Evolutionary conservation across 2,113 vertebrate genomes (phyloP).

Genomic region (Petromus typicus): DNA sequence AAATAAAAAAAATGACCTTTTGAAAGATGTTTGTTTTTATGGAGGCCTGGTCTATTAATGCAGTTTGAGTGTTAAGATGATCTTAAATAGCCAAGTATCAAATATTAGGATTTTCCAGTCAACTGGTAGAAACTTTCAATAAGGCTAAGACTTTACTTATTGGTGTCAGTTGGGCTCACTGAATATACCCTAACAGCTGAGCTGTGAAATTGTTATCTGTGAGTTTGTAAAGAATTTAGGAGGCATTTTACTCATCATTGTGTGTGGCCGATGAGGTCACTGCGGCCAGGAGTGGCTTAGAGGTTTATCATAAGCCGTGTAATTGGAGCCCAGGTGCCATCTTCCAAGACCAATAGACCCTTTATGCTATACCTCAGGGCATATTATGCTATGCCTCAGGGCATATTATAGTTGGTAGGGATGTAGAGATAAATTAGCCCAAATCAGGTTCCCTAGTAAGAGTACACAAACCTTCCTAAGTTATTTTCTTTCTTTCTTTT

Average conservation of each 20-base stretch:
- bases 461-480: background rate
- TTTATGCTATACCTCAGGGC: background rate
- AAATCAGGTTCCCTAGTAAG: background rate
- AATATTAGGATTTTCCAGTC: constrained; percentile 1
- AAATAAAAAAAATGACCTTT: background rate
- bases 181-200: background rate
- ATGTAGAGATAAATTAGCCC: background rate
- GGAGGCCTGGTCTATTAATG: background rate
- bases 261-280: background rate
- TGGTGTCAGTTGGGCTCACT: background rate
- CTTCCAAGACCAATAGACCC: background rate
- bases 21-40: background rate
- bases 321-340: background rate
- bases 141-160: background rate
- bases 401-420: background rate
- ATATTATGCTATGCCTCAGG: too few species aligned
- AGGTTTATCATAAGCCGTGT: background rate
- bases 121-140: constrained; percentile 40
- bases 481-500: too few species aligned
- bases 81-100: background rate
- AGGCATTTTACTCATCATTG: background rate
- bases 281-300: background rate
- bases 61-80: background rate
- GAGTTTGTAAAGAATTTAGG: background rate
- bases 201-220: constrained; percentile 1